Evolutionary conservation across 1,140 invertebrate species (phyloP).

Genomic region (Zophobas morio): DNA sequence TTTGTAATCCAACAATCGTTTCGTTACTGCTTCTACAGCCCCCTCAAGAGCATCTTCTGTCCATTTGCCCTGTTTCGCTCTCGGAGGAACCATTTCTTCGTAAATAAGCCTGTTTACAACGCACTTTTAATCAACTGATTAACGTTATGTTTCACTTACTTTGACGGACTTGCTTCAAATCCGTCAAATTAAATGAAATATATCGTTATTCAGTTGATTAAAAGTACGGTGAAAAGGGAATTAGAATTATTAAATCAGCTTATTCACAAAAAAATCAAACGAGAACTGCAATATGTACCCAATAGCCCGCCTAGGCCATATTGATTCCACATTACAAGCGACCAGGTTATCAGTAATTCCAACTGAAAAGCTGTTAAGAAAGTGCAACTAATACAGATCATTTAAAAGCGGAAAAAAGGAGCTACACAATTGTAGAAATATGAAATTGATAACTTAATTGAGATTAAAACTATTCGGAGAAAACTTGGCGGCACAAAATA

Average conservation of each 20-base stretch:
- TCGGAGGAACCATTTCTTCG: not conserved
- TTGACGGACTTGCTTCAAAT: too few relatives aligned
- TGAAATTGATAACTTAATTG: too few relatives aligned
- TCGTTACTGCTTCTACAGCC: constrained; percentile 11
- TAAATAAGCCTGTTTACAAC: too few relatives aligned
- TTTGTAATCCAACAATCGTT: constrained; percentile 35
- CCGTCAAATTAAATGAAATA: too few relatives aligned
- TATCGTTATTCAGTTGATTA: not conserved
- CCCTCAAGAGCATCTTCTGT: constrained; percentile 1
- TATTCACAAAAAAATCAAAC: too few relatives aligned
- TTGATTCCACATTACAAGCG: not conserved
- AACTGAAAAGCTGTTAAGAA: not conserved
- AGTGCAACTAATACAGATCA: not conserved
- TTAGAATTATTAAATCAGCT: not conserved
- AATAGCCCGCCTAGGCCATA: constrained; percentile 10
- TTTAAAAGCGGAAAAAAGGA: not conserved
- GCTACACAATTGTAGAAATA: too few relatives aligned
- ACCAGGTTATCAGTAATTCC: not conserved
- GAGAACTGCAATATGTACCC: not conserved
- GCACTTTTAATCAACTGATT: too few relatives aligned
- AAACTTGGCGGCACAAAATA: too few relatives aligned
- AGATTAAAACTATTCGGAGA: too few relatives aligned
- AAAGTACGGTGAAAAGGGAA: not conserved
- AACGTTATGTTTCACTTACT: too few relatives aligned
- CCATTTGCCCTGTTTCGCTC: constrained; percentile 12